These are phyloP conservation scores for Patella caerulea DNA, from an alignment of 2,888 invertebrate species.

Conservation along the genomic window DNA sequence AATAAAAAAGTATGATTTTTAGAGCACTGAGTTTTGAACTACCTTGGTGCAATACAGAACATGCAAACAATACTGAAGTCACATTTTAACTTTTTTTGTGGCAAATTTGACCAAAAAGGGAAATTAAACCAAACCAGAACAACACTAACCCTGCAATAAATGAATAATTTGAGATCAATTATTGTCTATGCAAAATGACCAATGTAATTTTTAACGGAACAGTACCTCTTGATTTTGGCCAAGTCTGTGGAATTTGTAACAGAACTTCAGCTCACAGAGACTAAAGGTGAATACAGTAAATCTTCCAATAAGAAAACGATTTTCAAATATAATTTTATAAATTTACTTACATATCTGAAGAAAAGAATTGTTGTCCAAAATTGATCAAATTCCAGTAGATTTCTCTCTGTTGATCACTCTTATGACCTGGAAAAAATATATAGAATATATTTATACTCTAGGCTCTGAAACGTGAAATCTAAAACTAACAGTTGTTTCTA, in stretches of 20 bases:
- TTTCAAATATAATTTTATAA: not conserved
- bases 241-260: not conserved
- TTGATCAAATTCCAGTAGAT: conserved; percentile 91
- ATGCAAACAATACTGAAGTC: not conserved
- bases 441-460: no score
- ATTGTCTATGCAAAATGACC: no score
- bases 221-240: no score
- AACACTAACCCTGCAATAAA: no score
- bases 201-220: no score
- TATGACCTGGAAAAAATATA: conserved; percentile 73
- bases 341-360: conserved; percentile 77
- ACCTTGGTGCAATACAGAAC: no score
- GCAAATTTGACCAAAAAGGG: not conserved
- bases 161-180: no score
- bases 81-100: not conserved
- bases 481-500: no score
- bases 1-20: not conserved
- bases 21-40: not conserved
- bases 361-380: conserved; percentile 95
- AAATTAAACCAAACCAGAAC: not conserved
- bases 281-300: not conserved
- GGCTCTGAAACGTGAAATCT: no score
- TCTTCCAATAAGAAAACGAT: no score
- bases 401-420: conserved; percentile 84
- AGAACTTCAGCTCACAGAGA: not conserved